Conservation (phyloP, 2,797 vertebrate species). For the Danio tinwini region DNA sequence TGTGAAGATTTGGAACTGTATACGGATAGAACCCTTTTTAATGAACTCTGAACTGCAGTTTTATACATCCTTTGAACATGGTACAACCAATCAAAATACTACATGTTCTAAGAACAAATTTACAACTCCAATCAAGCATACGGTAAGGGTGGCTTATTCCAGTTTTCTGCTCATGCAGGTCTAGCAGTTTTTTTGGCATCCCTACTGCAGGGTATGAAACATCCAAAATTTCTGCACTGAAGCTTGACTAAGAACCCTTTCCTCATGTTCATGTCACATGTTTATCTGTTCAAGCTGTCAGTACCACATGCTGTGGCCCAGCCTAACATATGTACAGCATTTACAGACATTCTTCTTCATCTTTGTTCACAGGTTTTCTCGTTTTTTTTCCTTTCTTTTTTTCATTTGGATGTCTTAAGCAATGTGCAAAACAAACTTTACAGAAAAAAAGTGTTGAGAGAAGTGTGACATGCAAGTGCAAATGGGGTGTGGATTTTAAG, state of each 20-base stretch:
- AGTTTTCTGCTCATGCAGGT: conserved; percentile 3
- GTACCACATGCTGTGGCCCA: conserved; percentile 42
- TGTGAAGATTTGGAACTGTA: not conserved
- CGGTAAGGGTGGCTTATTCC: not conserved
- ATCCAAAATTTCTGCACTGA: conserved; percentile 48
- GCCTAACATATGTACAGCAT: conserved; percentile 46
- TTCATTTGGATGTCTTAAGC: not conserved
- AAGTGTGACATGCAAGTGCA: conserved; percentile 3
- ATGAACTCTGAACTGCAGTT: not conserved
- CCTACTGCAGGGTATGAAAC: conserved; percentile 49
- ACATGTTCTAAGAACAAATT: not conserved
- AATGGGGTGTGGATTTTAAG: not conserved
- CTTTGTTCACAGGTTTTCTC: conserved; percentile 5
- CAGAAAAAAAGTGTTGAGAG: not conserved
- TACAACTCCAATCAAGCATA: conserved; percentile 20
- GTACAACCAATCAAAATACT: not conserved
- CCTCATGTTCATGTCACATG: conserved; percentile 32
- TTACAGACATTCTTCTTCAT: conserved; percentile 23
- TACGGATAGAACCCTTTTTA: not conserved
- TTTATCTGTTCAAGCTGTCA: conserved; percentile 49
- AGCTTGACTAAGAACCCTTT: conserved; percentile 54
- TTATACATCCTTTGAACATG: not conserved
- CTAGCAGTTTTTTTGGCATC: conserved; percentile 38
- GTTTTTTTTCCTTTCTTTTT: not conserved
- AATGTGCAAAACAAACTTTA: conserved; percentile 21